Base-by-base conservation (phyloP, 2,797 vertebrate species). In the Cirrhinus molitorella region DNA sequence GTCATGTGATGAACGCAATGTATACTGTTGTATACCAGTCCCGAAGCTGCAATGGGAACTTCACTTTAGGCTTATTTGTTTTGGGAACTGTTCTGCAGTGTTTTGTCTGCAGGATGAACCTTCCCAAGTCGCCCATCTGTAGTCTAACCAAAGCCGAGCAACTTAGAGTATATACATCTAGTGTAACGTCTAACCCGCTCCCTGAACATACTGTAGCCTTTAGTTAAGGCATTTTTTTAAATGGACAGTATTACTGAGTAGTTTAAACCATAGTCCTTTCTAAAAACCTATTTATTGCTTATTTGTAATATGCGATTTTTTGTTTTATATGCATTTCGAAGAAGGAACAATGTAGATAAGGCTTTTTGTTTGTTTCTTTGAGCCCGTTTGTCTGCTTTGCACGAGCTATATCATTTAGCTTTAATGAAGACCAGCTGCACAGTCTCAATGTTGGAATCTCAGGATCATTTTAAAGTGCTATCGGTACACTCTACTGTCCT, bases 1-100 rank as follows among this genome's bases (percentile, higher is more conserved):
- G 1, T 78, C 68, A 73, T 65, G 59, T 55, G 14, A 70, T 49
- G 47, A 76, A 84, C 68, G 37, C 59, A 89, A 84, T 94, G 94
- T 95, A 95, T 95, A 96, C 95, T 94, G 94, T 95, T 94, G 95
- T 95, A 96, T 95, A 95, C 94, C 91, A 88, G 19, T 87, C 90
- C 90, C 79, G 59, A 88, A 88, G 83, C 79, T 85, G 73, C 85
- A 47, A 31, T 85, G 90, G 91, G 88, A 90, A 85, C 88, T 80
- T 86, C 43, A 47, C 78, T 83, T 78, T 65, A 73, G 87, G 88
- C 86, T 87, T 37, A 73, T 70, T 28, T 21, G 76, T 84, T 79
- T 34, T 80, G 80, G 85, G 92, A 91, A 88, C 25, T 40, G 87
- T 87, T 80, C 71, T 53, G 51, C n/a, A 68, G 82, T 73, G 23